Percentiles rank a stretch among this genome's conserved stretches.
Conservation (phyloP, 2,113 vertebrate species). For the Chloroceryle aenea region DNA sequence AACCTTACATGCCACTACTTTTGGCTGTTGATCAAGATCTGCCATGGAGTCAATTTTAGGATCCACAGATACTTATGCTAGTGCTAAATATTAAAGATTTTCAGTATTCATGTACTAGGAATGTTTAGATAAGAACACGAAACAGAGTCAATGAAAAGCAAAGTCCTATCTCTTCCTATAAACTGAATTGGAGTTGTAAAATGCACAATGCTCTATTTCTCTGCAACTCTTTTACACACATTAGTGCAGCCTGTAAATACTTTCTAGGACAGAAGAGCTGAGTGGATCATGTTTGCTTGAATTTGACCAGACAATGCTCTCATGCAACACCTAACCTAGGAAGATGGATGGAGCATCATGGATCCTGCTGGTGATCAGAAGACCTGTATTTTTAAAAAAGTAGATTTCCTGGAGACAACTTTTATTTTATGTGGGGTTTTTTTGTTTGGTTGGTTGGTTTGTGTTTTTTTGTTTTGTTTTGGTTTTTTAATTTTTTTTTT, state of each 20-base stretch:
- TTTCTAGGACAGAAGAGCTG: neutral
- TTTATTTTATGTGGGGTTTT: neutral
- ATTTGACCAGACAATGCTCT: neutral
- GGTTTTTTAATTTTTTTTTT: neutral
- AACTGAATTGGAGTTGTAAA: neutral
- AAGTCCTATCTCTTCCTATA: neutral
- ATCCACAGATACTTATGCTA: neutral
- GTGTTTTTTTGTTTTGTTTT: no score
- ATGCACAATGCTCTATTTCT: neutral
- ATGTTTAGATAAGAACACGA: neutral
- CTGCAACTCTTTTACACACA: neutral
- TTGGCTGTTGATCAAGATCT: neutral
- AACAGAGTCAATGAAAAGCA: neutral
- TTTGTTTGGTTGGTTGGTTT: neutral
- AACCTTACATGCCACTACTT: neutral
- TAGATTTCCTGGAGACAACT: neutral
- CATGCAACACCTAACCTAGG: neutral
- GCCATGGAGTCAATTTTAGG: neutral
- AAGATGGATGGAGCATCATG: neutral
- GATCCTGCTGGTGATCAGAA: neutral
- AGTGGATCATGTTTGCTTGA: neutral
- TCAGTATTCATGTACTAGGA: neutral
- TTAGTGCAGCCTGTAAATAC: neutral
- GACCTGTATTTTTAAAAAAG: fast-evolving
- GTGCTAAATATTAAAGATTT: neutral